A percentile compares a stretch with the other conserved stretches of the same genome.
Evolutionary conservation across 2,888 invertebrate species (phyloP).

Genomic region (Apeira syringaria): DNA sequence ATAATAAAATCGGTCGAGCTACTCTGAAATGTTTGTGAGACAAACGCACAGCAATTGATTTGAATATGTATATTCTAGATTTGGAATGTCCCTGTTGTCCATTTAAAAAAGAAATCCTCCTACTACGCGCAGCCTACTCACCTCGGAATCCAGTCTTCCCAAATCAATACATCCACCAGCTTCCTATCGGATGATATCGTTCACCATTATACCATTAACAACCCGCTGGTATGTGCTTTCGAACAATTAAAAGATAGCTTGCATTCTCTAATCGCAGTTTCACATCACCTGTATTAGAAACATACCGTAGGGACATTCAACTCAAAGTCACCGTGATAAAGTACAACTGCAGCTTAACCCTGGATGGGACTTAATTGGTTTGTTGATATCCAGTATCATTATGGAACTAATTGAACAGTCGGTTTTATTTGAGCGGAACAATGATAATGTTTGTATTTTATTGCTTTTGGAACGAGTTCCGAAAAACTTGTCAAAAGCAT

Average conservation of each 20-base stretch:
- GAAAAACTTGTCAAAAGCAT: no score
- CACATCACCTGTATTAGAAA: constrained; percentile 36
- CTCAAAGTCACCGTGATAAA: constrained; percentile 23
- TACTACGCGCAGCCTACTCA: no score
- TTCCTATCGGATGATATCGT: constrained; percentile 19
- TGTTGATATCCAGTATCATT: constrained; percentile 21
- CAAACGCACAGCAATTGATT: no score
- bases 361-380: constrained; percentile 21
- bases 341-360: constrained; percentile 10
- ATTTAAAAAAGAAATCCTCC: no score
- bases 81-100: no score
- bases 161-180: constrained; percentile 23
- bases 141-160: constrained; percentile 15
- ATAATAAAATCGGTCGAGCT: no score
- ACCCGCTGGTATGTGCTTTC: constrained; percentile 60
- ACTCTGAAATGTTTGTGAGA: no score
- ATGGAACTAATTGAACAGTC: constrained; percentile 16
- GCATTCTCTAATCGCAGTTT: constrained; percentile 53
- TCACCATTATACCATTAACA: constrained; percentile 27
- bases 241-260: constrained; percentile 65
- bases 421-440: constrained; percentile 19
- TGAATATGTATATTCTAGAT: no score
- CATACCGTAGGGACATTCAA: constrained; percentile 23
- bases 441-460: constrained; percentile 8
- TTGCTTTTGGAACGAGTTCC: constrained; percentile 1